Conservation (phyloP, 2,797 vertebrate species). For the Chloroceryle amazona region DNA sequence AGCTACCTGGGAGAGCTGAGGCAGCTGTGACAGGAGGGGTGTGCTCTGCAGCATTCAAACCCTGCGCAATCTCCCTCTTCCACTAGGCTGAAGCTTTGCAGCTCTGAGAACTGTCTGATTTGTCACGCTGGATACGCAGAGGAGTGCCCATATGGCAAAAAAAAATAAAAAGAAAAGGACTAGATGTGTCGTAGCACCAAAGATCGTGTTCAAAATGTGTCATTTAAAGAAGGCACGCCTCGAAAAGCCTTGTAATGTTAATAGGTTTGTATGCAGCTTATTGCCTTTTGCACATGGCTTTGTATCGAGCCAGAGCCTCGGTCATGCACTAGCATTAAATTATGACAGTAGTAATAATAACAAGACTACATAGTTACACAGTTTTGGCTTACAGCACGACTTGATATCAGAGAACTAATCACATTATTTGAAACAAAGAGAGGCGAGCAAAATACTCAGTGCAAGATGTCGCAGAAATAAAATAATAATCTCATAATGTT, state of each 20-base stretch:
- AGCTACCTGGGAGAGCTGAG: not conserved
- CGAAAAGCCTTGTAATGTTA: not conserved
- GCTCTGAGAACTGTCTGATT: not conserved
- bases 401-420: not conserved
- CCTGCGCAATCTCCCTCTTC: not conserved
- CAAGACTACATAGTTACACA: not conserved
- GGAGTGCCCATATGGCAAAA: not conserved
- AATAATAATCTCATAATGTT: slow-evolving; percentile 31
- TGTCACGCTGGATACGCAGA: not conserved
- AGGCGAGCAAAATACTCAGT: not conserved
- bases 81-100: not conserved
- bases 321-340: not conserved
- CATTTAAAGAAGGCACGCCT: not conserved
- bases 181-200: not conserved
- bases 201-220: not conserved
- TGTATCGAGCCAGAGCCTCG: not conserved
- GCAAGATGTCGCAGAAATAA: slow-evolving; percentile 2
- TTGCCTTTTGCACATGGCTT: not conserved
- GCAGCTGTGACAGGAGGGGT: not conserved
- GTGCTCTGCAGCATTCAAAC: not conserved
- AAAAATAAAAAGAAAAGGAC: not conserved
- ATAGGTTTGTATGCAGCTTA: not conserved
- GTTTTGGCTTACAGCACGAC: not conserved
- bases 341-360: not conserved
- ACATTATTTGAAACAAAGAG: not conserved